phyloP scores from a whole-genome alignment of 2,113 vertebrate species.

The Coracopsis vasa region DNA sequence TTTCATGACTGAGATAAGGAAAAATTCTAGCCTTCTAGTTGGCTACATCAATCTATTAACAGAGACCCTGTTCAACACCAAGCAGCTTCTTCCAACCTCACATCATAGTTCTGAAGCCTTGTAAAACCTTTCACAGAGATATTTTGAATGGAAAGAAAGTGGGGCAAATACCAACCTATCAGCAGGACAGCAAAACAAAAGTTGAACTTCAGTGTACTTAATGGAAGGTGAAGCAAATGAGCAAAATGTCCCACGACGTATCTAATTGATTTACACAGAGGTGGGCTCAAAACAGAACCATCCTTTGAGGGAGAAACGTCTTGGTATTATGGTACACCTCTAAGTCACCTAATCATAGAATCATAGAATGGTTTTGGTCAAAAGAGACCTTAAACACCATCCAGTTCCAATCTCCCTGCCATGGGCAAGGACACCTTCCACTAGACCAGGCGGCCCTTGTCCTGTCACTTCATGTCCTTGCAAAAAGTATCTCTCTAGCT shows the following conservation, averaged over 20 bases:
- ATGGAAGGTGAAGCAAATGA: background rate
- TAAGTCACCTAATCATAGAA: background rate
- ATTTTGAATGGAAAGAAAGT: rapidly evolving
- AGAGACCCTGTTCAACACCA: background rate
- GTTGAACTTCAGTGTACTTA: background rate
- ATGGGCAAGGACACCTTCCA: background rate
- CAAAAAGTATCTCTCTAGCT: background rate
- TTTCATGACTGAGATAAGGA: background rate
- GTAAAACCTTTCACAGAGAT: background rate
- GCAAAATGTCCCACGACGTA: background rate
- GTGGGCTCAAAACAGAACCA: background rate
- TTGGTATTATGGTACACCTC: background rate
- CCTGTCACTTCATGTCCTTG: background rate
- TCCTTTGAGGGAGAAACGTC: background rate
- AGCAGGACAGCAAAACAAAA: background rate
- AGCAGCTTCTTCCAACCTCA: background rate
- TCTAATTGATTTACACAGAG: background rate
- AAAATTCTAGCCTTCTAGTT: background rate
- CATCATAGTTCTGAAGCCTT: background rate
- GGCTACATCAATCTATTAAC: background rate
- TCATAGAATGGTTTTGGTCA: background rate
- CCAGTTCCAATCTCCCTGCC: background rate
- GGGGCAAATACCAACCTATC: rapidly evolving
- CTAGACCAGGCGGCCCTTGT: background rate
- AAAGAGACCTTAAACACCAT: background rate